phyloP scores from a whole-genome alignment of 2,888 invertebrate genomes.

The Parochlus steinenii region DNA sequence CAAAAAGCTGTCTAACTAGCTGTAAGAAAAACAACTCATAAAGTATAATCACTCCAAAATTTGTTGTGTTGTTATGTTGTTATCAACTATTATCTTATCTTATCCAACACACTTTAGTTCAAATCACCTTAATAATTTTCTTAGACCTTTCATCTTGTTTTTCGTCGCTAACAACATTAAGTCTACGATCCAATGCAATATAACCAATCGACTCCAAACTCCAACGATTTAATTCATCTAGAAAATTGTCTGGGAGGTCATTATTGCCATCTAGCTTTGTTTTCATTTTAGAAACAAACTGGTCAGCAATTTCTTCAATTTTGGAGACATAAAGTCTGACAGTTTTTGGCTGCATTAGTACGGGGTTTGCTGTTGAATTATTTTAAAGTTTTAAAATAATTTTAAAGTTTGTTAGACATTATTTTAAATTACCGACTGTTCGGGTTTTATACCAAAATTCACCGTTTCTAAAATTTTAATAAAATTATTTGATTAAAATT shows the following conservation, averaged over 20 bases:
- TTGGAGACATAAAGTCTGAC: conserved; percentile 33
- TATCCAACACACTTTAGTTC: too few species aligned
- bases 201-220: conserved; percentile 36
- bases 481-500: background rate
- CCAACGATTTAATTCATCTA: conserved; percentile 36
- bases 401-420: background rate
- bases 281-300: conserved; percentile 19
- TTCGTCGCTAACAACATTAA: conserved; percentile 19
- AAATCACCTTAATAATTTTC: background rate
- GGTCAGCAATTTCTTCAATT: conserved; percentile 31
- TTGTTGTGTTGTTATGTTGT: too few species aligned
- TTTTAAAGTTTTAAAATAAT: background rate
- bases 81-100: too few species aligned
- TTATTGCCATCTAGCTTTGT: background rate
- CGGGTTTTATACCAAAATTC: conserved; percentile 47
- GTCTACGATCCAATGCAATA: conserved; percentile 28
- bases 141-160: conserved; percentile 2
- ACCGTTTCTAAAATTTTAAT: conserved; percentile 15
- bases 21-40: too few species aligned
- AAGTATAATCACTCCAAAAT: too few species aligned
- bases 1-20: conserved; percentile 9
- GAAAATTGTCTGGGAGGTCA: conserved; percentile 31
- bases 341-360: conserved; percentile 41
- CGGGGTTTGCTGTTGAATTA: conserved; percentile 34
- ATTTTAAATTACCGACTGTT: conserved; percentile 24